A percentile compares a stretch with the other conserved stretches of the same genome.
Evolutionary conservation across 2,113 vertebrate genomes (phyloP).

Genomic region (western clawed frog (Xenopus tropicalis)): DNA sequence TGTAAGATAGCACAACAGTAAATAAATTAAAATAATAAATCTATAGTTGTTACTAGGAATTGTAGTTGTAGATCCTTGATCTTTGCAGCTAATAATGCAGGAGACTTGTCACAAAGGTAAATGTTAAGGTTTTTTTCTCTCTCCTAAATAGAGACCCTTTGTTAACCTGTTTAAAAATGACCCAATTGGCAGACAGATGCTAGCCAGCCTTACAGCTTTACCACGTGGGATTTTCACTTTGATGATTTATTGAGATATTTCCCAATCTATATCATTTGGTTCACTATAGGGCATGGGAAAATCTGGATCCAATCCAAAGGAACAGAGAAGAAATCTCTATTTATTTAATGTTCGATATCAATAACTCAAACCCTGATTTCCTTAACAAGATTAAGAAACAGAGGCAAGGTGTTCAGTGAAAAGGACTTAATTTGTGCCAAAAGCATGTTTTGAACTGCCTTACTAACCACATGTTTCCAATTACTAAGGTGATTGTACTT

Average conservation of each 20-base stretch:
- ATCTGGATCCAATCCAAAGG: conserved; percentile 15
- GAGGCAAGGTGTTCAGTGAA: conserved; percentile 41
- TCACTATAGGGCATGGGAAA: not conserved
- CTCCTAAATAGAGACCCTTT: too few species aligned
- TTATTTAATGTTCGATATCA: conserved; percentile 28
- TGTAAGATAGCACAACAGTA: too few species aligned
- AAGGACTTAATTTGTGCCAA: conserved; percentile 37
- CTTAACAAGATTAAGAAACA: conserved; percentile 38
- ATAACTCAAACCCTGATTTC: conserved; percentile 39
- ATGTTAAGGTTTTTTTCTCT: too few species aligned
- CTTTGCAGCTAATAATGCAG: too few species aligned
- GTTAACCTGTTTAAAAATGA: too few species aligned
- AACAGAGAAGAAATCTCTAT: conserved; percentile 28
- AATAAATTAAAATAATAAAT: too few species aligned
- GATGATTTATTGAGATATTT: conserved; percentile 5
- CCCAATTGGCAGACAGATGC: not conserved
- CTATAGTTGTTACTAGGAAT: too few species aligned
- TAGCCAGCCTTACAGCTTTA: not conserved
- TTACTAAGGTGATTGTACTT: conserved; percentile 41
- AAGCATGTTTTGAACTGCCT: conserved; percentile 33
- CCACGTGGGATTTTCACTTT: not conserved
- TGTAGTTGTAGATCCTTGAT: too few species aligned
- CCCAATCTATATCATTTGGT: not conserved
- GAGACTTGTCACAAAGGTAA: too few species aligned
- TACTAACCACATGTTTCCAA: conserved; percentile 32